phyloP scores from a whole-genome alignment of 2,888 invertebrate species.

The Danaus chrysippus region DNA sequence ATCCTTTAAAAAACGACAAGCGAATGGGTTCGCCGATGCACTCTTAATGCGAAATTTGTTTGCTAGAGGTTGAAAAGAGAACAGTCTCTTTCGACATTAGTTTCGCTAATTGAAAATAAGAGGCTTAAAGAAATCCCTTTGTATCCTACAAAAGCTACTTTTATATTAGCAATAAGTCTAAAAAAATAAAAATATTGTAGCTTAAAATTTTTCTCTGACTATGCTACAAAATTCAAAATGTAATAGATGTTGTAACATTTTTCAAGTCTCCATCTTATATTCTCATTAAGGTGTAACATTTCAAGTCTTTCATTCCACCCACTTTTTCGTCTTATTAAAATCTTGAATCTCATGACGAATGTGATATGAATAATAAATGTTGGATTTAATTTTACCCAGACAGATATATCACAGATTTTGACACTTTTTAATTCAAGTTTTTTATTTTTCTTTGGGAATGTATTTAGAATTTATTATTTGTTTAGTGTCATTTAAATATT shows the following conservation, averaged over 20 bases:
- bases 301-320: slow-evolving; percentile 20
- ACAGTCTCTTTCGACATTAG: neutral
- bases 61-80: slow-evolving; percentile 5
- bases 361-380: slow-evolving; percentile 26
- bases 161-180: too few species aligned
- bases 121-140: neutral
- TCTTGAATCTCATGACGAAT: slow-evolving; percentile 23
- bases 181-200: too few species aligned
- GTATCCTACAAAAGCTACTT: too few species aligned
- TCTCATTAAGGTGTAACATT: slow-evolving; percentile 29
- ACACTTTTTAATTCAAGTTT: neutral
- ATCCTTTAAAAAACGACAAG: slow-evolving; percentile 23
- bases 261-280: slow-evolving; percentile 16
- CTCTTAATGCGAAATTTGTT: slow-evolving; percentile 22
- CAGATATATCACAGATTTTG: slow-evolving; percentile 1
- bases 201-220: too few species aligned
- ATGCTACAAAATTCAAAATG: neutral
- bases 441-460: slow-evolving; percentile 10
- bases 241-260: neutral
- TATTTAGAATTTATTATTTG: neutral
- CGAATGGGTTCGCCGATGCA: slow-evolving; percentile 26
- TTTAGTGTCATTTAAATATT: neutral
- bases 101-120: neutral
- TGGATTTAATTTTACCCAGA: slow-evolving; percentile 12
- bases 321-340: slow-evolving; percentile 32